Percentiles rank a stretch among this genome's conserved stretches.
These are phyloP conservation scores for Chloroclystis v-ata DNA, from an alignment of 2,888 invertebrate genomes.

Conservation along the genomic window DNA sequence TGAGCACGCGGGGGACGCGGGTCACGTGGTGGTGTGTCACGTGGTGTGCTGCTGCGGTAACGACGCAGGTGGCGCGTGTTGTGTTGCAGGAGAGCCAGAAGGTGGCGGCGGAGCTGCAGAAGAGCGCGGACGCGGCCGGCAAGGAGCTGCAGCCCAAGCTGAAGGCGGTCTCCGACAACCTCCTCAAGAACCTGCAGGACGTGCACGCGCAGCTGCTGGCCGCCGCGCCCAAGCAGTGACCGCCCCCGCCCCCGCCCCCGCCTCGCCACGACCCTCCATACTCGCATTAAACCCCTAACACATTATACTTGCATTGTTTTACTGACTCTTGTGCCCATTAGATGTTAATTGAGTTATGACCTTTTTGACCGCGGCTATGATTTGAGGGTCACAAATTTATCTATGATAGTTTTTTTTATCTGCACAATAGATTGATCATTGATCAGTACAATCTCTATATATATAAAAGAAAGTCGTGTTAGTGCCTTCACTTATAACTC, in stretches of 20 bases:
- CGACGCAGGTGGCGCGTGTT: background rate
- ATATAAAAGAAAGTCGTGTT: too few species aligned
- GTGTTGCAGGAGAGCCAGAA: slow-evolving; percentile 52
- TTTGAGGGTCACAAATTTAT: too few species aligned
- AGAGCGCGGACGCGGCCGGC: slow-evolving; percentile 56
- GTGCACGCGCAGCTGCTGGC: slow-evolving; percentile 65
- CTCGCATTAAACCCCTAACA: slow-evolving; percentile 4
- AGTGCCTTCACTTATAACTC: too few species aligned
- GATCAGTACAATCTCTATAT: too few species aligned
- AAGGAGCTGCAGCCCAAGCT: slow-evolving; percentile 61
- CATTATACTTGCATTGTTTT: background rate
- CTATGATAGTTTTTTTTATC: too few species aligned
- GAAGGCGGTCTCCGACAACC: slow-evolving; percentile 61
- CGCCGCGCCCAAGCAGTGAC: slow-evolving; percentile 61
- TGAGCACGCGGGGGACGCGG: too few species aligned
- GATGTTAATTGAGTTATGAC: too few species aligned
- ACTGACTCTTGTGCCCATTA: too few species aligned
- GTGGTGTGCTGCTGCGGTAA: background rate
- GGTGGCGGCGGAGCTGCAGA: slow-evolving; percentile 54
- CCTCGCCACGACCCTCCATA: background rate
- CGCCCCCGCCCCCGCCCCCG: background rate
- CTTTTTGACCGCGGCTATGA: too few species aligned
- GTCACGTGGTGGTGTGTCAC: background rate
- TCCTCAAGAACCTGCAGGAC: slow-evolving; percentile 53
- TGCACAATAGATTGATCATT: too few species aligned